Conservation (phyloP, 1,140 invertebrate genomes). For the Drosophila chauvacae region DNA sequence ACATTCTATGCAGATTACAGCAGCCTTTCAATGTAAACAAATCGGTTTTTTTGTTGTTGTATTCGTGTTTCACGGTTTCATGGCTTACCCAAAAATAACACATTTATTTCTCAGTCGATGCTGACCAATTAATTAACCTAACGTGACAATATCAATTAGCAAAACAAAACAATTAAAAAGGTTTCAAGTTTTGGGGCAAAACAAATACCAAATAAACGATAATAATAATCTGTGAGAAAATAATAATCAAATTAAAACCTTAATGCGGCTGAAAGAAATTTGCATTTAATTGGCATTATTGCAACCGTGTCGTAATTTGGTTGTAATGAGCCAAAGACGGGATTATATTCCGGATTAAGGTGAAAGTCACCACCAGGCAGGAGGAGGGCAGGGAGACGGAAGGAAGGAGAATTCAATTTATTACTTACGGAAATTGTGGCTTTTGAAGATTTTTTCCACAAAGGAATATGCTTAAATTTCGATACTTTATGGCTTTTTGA, state of each 20-base stretch:
- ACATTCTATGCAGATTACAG: background rate
- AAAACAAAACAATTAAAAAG: constrained; percentile 25
- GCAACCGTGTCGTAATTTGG: constrained; percentile 7
- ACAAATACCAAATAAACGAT: constrained; percentile 2
- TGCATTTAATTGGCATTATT: constrained; percentile 8
- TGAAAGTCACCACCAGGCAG: background rate
- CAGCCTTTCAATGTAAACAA: constrained; percentile 28
- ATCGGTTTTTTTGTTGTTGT: background rate
- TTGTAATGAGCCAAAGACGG: constrained; percentile 13
- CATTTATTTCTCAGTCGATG: background rate
- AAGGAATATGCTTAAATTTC: background rate
- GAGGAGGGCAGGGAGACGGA: background rate
- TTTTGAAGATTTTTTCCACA: background rate
- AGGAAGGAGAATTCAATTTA: background rate
- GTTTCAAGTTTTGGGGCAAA: background rate
- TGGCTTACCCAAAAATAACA: constrained; percentile 6
- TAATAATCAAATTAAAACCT: constrained; percentile 3
- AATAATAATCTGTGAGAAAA: constrained; percentile 3
- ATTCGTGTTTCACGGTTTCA: background rate
- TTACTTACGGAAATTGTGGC: background rate
- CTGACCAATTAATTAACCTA: constrained; percentile 32
- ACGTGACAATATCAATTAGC: constrained; percentile 20
- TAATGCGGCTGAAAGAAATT: constrained; percentile 11
- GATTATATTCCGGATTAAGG: constrained; percentile 10
- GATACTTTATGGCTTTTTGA: background rate